Conservation (phyloP, 2,797 vertebrate genomes). For the Sebastes itinus region DNA sequence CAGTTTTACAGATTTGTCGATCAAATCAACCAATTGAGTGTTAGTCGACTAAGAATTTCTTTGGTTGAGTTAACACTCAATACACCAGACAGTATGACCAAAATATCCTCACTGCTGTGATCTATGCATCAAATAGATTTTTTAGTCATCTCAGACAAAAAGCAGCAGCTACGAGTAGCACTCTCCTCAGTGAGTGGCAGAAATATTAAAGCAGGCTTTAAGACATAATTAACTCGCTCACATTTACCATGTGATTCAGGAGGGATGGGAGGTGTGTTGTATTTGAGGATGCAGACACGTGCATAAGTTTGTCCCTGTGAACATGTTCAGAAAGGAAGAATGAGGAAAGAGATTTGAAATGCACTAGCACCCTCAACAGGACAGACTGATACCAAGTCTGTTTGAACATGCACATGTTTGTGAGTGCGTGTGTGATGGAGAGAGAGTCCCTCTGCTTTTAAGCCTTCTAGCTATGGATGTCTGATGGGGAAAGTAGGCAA, state of each 20-base stretch:
- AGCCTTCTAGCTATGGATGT: background rate
- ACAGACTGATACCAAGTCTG: constrained; percentile 13
- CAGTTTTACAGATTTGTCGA: too few species aligned
- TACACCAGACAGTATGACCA: background rate
- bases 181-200: background rate
- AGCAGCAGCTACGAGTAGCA: background rate
- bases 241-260: background rate
- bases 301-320: background rate
- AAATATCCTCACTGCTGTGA: background rate
- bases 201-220: background rate
- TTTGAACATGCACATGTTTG: background rate
- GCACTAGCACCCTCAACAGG: constrained; percentile 69
- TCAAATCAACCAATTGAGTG: too few species aligned
- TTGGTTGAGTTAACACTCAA: background rate
- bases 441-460: background rate
- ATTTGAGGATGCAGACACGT: background rate
- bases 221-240: background rate
- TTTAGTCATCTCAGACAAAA: background rate
- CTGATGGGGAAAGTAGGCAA: background rate
- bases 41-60: too few species aligned
- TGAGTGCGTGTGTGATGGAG: background rate
- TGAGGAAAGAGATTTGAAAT: constrained; percentile 33
- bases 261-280: background rate
- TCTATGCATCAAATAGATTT: background rate
- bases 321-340: background rate